Conservation (phyloP, 2,888 invertebrate genomes). For the Diloba caeruleocephala region DNA sequence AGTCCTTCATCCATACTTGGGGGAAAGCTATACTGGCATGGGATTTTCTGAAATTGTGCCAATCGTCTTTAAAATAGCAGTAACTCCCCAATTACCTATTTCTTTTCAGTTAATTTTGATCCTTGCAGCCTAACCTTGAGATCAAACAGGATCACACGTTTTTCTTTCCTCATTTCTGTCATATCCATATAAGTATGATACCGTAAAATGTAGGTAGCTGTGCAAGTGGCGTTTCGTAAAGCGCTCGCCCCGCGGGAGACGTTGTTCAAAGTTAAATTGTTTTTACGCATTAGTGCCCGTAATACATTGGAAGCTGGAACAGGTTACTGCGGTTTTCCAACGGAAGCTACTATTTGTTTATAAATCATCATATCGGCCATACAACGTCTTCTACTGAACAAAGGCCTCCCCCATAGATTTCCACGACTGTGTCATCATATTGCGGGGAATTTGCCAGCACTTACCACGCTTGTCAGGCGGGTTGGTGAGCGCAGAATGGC, state of each 20-base stretch:
- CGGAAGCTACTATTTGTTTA: slow-evolving; percentile 18
- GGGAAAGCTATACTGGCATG: no score
- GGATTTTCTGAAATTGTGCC: slow-evolving; percentile 4
- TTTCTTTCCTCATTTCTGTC: slow-evolving; percentile 28
- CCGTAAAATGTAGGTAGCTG: slow-evolving; percentile 43
- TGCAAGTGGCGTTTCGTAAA: slow-evolving; percentile 41
- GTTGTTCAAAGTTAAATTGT: slow-evolving; percentile 56
- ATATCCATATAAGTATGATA: slow-evolving; percentile 31
- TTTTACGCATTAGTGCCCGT: slow-evolving; percentile 54
- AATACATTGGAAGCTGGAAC: slow-evolving; percentile 47
- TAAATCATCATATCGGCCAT: slow-evolving; percentile 10
- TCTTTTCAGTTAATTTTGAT: slow-evolving; percentile 51
- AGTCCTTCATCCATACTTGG: no score
- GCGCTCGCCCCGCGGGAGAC: slow-evolving; percentile 43
- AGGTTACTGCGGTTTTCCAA: slow-evolving; percentile 46
- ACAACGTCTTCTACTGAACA: no score
- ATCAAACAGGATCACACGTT: slow-evolving; percentile 26
- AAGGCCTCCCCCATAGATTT: no score
- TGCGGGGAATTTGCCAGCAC: no score
- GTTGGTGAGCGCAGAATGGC: no score
- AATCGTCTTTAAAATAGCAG: no score
- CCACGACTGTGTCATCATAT: no score
- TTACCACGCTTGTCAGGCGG: no score
- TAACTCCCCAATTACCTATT: slow-evolving; percentile 11
- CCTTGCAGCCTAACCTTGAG: slow-evolving; percentile 28